Evolutionary conservation across 1,140 invertebrate genomes (phyloP), one percentile per base, ranked within the genome.

Genomic region (Wiebesia pumilae): DNA sequence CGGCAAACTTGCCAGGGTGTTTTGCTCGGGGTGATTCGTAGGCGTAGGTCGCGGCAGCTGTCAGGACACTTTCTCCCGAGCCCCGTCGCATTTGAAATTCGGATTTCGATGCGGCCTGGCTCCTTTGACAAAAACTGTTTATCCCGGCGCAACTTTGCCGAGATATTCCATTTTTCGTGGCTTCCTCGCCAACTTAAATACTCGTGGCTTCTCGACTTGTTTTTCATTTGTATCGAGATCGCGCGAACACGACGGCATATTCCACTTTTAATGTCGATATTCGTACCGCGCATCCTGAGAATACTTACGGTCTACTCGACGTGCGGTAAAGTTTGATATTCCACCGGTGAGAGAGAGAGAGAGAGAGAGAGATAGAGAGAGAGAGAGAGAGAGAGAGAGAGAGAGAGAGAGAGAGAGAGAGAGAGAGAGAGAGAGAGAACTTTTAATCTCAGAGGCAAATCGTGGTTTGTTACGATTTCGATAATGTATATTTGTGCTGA

Each of bases 101-200:
- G 83, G n/a, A 84, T 84, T 83, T 54, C 1, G 69, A 33, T 40
- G 81, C 33, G 51, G 27, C 3, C 33, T 12, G 65, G 35, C n/a
- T 4, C 47, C 19, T 83, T 83, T 83, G 81, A 77, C 82, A 77
- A 83, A 83, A 83, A 83, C 27, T 62, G 33, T 77, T 83, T 83
- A 77, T 84, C 30, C 35, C 75, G 58, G 19, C n/a, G n/a, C n/a
- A 78, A 67, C 75, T 84, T 54, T 24, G 27, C 21, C 67, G 69
- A 84, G 65, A 84, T 84, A 84, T 84, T 84, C 71, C 75, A 79
- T 69, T 84, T 84, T 67, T 84, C 83, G 62, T 27, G 73, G 12
- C 40, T 19, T 16, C 4, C 7, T 4, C n/a, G 65, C 65, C 79
- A 75, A 75, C 21, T 75, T 75, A 75, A 75, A n/a, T 43, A 35